Base-by-base conservation (phyloP, 2,888 invertebrate species). In the Luffia ferchaultella region DNA sequence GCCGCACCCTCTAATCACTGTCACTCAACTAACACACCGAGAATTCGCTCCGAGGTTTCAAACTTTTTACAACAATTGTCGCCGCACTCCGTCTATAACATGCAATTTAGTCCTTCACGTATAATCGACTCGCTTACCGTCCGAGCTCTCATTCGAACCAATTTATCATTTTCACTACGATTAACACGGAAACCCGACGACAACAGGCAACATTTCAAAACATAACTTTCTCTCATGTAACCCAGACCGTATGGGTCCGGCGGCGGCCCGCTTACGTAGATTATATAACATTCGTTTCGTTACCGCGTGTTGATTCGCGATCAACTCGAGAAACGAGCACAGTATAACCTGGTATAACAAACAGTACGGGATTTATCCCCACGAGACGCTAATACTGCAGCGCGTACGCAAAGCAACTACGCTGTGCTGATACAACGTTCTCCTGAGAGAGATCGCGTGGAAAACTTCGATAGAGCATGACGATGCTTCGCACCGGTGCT, bases 371-470 rank as follows among this genome's bases (percentile, higher is more conserved):
- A 12, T 7, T 7, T 7, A 30, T 12, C 12, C 3, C 41, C 41
- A 30, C 62, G 61, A 70, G 65, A 64, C 71, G 72, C 65, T 66
- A 63, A 61, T 62, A 59, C 62, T 63, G 68, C 61, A 60, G 63
- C 73, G 73, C 75, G 68, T 60, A 62, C 76, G 73, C 73, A 66
- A 59, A 18, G 7, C 20, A 16, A 57, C 54, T 65, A 67, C 79
- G 78, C 67, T 78, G n/a, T n/a, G n/a, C n/a, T n/a, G n/a, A n/a
- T n/a, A n/a, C n/a, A n/a, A n/a, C n/a, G n/a, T n/a, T n/a, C 78
- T 79, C 76, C 73, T 63, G 67, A 64, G 80, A 76, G 82, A 83
- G 80, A 82, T 82, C 80, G 79, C 78, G 75, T 78, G 80, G 75
- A 80, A 79, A 78, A 73, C 73, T 63, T 64, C 70, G 58, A 62